Percentiles rank a stretch among this genome's conserved stretches.
Conservation (phyloP, 2,888 invertebrate genomes). For the Xestia sexstrigata region DNA sequence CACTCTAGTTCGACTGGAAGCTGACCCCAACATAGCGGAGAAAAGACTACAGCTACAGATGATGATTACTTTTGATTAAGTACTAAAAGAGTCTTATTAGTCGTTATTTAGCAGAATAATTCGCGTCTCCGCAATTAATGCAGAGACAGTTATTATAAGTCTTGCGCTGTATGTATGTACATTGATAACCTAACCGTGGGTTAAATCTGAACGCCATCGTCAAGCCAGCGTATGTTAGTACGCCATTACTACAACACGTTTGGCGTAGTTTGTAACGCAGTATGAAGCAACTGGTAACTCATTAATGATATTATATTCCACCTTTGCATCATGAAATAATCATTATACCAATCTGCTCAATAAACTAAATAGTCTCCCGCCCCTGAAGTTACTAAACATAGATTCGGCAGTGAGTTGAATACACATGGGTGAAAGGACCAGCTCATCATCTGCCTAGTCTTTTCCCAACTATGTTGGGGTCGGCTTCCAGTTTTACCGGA, state of each 20-base stretch:
- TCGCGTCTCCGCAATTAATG: not conserved
- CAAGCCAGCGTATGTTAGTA: not conserved
- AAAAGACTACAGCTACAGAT: not conserved
- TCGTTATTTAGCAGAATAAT: not conserved
- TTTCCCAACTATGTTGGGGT: too few species aligned
- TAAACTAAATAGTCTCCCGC: not conserved
- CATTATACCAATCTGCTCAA: not conserved
- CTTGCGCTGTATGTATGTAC: not conserved
- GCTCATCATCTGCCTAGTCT: too few species aligned
- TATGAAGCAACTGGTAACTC: slow-evolving; percentile 29
- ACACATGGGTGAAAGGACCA: not conserved
- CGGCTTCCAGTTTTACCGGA: too few species aligned
- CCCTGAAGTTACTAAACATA: not conserved
- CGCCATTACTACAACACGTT: not conserved
- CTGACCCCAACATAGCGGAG: not conserved
- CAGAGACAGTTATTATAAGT: not conserved
- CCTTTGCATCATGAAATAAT: not conserved
- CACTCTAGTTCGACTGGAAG: not conserved
- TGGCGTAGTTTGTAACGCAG: not conserved
- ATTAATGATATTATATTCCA: not conserved
- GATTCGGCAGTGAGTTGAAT: not conserved
- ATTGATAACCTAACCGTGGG: not conserved
- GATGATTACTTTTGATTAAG: not conserved
- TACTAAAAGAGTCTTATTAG: not conserved
- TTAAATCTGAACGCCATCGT: not conserved